These are phyloP conservation scores for Timandra comae DNA, from an alignment of 2,888 invertebrate genomes.

Conservation along the genomic window DNA sequence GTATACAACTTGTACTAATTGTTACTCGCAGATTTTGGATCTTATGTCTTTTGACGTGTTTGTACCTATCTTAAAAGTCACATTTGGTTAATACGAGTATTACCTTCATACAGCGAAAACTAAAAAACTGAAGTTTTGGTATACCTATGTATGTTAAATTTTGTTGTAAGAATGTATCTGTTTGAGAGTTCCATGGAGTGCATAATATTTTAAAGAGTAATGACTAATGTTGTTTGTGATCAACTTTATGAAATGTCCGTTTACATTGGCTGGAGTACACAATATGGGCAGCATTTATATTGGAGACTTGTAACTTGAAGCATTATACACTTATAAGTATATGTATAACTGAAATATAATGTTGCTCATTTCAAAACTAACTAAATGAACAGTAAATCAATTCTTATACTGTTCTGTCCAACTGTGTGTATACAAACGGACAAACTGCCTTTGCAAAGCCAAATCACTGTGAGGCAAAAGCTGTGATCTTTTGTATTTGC, in stretches of 20 bases:
- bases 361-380: no score
- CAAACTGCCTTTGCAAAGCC: constrained; percentile 34
- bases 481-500: constrained; percentile 55
- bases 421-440: no score
- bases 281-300: no score
- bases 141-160: constrained; percentile 52
- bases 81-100: constrained; percentile 34
- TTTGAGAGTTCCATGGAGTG: constrained; percentile 34
- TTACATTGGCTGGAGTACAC: no score
- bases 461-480: constrained; percentile 40
- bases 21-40: constrained; percentile 56
- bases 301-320: no score
- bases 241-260: no score
- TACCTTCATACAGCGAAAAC: constrained; percentile 44
- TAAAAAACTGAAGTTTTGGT: constrained; percentile 22
- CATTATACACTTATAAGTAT: no score
- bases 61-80: constrained; percentile 47
- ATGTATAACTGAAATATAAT: no score
- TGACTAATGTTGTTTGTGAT: no score
- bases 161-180: constrained; percentile 32
- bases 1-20: constrained; percentile 50
- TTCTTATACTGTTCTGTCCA: no score
- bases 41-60: constrained; percentile 61
- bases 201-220: no score
- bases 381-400: no score